Conservation (phyloP, 2,113 vertebrate genomes). For the Callocephalon fimbriatum region DNA sequence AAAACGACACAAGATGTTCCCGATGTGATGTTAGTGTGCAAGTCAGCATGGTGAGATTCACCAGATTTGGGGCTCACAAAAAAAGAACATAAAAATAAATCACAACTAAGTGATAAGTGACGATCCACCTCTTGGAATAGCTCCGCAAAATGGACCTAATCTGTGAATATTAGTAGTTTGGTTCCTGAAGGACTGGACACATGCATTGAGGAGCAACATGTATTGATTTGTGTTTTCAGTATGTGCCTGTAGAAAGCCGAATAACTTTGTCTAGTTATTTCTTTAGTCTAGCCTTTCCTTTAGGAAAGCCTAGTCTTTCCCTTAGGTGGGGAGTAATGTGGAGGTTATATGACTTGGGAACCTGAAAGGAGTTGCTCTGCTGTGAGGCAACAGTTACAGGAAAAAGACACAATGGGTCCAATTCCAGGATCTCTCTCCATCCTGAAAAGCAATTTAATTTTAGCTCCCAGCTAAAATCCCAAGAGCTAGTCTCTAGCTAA, state of each 20-base stretch:
- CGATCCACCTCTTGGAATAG: neutral
- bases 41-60: fast-evolving
- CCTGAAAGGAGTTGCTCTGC: neutral
- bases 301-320: neutral
- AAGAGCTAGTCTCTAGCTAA: neutral
- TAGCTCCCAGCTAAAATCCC: neutral
- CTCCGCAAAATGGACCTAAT: neutral
- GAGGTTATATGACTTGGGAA: neutral
- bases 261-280: neutral
- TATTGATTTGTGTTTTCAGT: neutral
- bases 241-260: neutral
- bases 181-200: neutral
- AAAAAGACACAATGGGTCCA: neutral
- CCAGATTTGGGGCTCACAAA: neutral
- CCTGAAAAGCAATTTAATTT: neutral
- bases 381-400: neutral
- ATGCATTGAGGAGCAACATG: fast-evolving
- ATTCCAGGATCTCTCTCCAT: neutral
- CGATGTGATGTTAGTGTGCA: neutral
- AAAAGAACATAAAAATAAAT: neutral
- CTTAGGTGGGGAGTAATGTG: neutral
- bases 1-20: too few species aligned
- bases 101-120: neutral
- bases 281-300: too few species aligned
- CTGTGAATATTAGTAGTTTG: neutral